Evolutionary conservation across 2,888 invertebrate genomes (phyloP).

Genomic region (Drosophila longiperda): DNA sequence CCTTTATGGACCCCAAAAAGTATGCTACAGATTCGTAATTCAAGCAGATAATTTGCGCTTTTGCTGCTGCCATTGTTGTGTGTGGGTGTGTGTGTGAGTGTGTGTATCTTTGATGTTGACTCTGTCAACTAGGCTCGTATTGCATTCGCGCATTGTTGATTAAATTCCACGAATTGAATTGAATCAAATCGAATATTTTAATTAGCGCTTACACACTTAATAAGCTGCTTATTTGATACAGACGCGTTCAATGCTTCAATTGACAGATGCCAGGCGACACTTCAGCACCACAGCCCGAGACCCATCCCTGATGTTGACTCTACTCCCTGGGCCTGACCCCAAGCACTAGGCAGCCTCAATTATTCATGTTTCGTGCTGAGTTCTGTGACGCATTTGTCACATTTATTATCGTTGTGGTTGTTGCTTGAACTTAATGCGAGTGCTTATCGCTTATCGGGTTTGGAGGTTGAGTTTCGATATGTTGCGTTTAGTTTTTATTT

Average conservation of each 20-base stretch:
- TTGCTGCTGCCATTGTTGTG: background rate
- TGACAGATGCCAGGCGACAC: slow-evolving; percentile 48
- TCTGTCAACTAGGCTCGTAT: slow-evolving; percentile 5
- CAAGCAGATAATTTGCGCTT: slow-evolving; percentile 19
- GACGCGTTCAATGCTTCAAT: slow-evolving; percentile 32
- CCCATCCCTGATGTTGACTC: background rate
- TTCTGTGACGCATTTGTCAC: slow-evolving; percentile 48
- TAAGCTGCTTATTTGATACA: slow-evolving; percentile 13
- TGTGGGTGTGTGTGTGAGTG: background rate
- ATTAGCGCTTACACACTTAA: slow-evolving; percentile 28
- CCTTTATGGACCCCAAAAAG: slow-evolving; percentile 32
- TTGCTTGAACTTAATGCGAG: slow-evolving; percentile 44
- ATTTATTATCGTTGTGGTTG: slow-evolving; percentile 9
- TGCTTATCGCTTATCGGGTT: slow-evolving; percentile 55
- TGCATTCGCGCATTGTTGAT: slow-evolving; percentile 29
- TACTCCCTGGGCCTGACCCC: slow-evolving; percentile 4
- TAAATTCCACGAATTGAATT: slow-evolving; percentile 10
- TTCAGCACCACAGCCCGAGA: background rate
- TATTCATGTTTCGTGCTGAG: slow-evolving; percentile 56
- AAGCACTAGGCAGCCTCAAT: slow-evolving; percentile 53
- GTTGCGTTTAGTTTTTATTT: slow-evolving; percentile 25
- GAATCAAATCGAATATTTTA: slow-evolving; percentile 34
- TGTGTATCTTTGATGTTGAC: slow-evolving; percentile 18
- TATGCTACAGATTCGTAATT: slow-evolving; percentile 47
- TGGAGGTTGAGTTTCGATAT: slow-evolving; percentile 57